Evolutionary conservation across 2,888 invertebrate species (phyloP).

Genomic region (Allygus modestus): DNA sequence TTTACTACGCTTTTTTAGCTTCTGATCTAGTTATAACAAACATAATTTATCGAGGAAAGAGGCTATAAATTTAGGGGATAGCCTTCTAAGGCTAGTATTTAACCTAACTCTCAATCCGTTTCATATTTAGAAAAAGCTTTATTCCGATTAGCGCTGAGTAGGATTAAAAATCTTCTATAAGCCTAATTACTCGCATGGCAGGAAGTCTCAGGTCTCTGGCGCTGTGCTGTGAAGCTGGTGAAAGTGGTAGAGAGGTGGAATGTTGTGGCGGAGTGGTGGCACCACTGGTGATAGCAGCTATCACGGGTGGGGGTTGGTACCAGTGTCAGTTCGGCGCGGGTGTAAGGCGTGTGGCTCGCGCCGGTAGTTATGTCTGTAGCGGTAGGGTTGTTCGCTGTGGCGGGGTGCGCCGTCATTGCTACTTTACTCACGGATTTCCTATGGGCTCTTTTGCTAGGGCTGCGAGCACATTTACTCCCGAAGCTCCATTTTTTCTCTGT

Average conservation of each 20-base stretch:
- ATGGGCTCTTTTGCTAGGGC: constrained; percentile 79
- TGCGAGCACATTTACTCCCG: constrained; percentile 81
- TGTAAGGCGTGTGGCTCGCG: background rate
- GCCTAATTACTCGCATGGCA: too few relatives aligned
- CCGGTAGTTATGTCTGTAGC: background rate
- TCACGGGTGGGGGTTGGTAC: background rate
- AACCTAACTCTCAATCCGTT: too few relatives aligned
- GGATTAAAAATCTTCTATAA: too few relatives aligned
- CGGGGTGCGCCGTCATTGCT: constrained; percentile 75
- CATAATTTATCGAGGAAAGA: too few relatives aligned
- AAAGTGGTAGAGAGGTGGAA: background rate
- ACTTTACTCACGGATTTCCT: constrained; percentile 78
- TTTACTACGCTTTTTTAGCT: too few relatives aligned
- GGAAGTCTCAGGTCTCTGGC: too few relatives aligned
- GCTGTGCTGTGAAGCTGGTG: too few relatives aligned
- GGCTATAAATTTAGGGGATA: too few relatives aligned
- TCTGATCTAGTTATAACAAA: too few relatives aligned
- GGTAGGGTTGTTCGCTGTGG: constrained; percentile 61
- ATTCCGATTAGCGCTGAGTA: too few relatives aligned
- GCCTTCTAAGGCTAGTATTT: too few relatives aligned
- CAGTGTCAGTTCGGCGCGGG: constrained; percentile 8
- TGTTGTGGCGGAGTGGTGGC: background rate
- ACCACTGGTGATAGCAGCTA: constrained; percentile 1
- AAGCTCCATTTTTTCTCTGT: constrained; percentile 75
- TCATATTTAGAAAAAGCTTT: too few relatives aligned